A percentile compares a stretch with the other conserved stretches of the same genome.
Conservation (phyloP, 2,797 vertebrate genomes). For the Clamator glandarius region DNA sequence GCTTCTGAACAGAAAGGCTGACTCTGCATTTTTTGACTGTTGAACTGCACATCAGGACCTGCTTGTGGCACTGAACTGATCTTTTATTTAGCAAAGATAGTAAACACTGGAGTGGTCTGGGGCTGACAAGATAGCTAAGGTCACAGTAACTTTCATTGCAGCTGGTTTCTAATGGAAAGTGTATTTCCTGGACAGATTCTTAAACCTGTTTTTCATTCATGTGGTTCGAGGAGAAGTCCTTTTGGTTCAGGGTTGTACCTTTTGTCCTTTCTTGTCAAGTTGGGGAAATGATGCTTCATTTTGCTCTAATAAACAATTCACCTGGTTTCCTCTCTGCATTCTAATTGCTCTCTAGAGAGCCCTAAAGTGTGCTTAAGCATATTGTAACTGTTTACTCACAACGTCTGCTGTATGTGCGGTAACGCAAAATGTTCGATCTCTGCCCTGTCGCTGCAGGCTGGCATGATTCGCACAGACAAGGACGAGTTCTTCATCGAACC, state of each 20-base stretch:
- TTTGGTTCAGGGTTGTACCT: constrained; percentile 11
- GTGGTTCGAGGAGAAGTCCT: constrained; percentile 27
- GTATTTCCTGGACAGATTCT: not conserved
- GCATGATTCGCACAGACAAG: constrained; percentile 93
- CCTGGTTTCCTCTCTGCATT: constrained; percentile 40
- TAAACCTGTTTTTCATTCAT: not conserved
- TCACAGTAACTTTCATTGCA: not conserved
- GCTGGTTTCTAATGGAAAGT: not conserved
- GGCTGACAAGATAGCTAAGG: not conserved
- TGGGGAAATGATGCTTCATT: constrained; percentile 18
- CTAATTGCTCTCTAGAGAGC: constrained; percentile 66
- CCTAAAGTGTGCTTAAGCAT: constrained; percentile 73
- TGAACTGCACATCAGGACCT: not conserved
- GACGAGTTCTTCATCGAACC: constrained; percentile 99
- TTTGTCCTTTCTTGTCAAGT: constrained; percentile 68
- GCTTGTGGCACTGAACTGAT: not conserved
- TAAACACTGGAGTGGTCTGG: not conserved
- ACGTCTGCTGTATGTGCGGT: not conserved
- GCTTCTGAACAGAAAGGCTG: not conserved
- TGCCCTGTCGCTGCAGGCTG: constrained; percentile 84
- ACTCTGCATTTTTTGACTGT: not conserved
- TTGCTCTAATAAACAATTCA: constrained; percentile 66
- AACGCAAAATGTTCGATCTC: constrained; percentile 59
- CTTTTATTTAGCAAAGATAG: not conserved
- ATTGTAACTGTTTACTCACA: constrained; percentile 63